phyloP scores from a whole-genome alignment of 2,797 vertebrate species.

The Podarcis lilfordi region DNA sequence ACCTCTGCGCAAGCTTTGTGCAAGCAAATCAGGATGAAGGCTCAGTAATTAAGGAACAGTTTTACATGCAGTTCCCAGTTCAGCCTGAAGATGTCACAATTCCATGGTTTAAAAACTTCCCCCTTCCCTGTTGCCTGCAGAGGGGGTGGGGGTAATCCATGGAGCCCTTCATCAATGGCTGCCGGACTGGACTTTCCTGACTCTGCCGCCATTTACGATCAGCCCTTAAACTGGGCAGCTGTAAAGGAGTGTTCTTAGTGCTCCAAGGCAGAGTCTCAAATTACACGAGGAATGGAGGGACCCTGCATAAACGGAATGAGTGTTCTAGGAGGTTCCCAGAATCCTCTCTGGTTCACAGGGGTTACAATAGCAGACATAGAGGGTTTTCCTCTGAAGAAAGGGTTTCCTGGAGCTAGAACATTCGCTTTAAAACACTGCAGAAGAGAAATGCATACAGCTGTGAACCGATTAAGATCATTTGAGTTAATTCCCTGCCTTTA shows the following conservation, averaged over 20 bases:
- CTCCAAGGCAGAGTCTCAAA: not conserved
- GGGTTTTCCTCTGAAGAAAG: not conserved
- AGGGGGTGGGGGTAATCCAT: no score
- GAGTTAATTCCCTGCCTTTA: not conserved
- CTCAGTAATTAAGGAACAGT: no score
- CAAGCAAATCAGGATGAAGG: no score
- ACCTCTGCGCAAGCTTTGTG: no score
- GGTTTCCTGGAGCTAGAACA: not conserved
- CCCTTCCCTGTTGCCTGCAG: not conserved
- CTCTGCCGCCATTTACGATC: not conserved
- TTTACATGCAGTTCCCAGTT: not conserved
- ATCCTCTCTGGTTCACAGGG: not conserved
- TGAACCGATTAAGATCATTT: not conserved
- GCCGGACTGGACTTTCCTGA: not conserved
- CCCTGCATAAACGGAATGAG: not conserved
- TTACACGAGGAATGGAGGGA: not conserved
- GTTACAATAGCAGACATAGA: not conserved
- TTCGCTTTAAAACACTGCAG: not conserved
- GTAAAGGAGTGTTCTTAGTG: not conserved
- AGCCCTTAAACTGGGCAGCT: not conserved
- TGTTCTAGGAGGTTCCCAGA: not conserved
- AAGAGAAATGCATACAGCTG: not conserved
- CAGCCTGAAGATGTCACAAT: not conserved
- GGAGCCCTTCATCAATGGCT: not conserved
- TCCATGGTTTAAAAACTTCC: not conserved